Base-by-base conservation (phyloP, 1,140 invertebrate species). In the Macrocentrus cingulum region DNA sequence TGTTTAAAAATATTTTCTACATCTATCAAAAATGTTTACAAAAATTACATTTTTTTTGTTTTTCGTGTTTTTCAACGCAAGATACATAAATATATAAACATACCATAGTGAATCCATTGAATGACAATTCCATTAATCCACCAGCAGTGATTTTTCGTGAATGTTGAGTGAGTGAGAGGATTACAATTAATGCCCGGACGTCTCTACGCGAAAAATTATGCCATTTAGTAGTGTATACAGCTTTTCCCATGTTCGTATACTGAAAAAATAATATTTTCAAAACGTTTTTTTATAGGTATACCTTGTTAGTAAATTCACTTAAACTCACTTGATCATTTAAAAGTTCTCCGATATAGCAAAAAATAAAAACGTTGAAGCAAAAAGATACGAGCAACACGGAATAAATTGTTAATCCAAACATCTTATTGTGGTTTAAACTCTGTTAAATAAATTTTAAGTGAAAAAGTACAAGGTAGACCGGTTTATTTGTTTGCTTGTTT, bases 271-370 rank as follows among this genome's bases (percentile, higher is more conserved):
- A 36, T 34, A 34, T n/a, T 7, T 2, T 1, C 7, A n/a, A n/a
- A 6, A 2, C 22, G 18, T 41, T 9, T 42, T 55, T 20, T n/a
- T 2, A 15, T 55, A 11, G 9, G n/a, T 11, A 32, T 3, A 46
- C 42, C 5, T 19, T 23, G 22, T 22, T 8, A 20, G n/a, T 1
- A 15, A 0, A 22, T 23, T 2, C 15, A 51, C 18, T 19, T 18
- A 45, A 15, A 20, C 44, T 22, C 50, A 52, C 68, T 55, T 66
- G 61, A 6, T 68, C 60, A 0, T 57, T 49, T 0, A 69, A 49
- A 8, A 66, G 34, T 16, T 70, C 66, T 5, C 68, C 67, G 13
- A 71, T 69, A 19, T 70, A 65, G 49, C 68, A 69, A 44, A 66
- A 63, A 58, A 71, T 66, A 25, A 67, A 70, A 41, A 68, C 41